phyloP scores from a whole-genome alignment of 2,888 invertebrate genomes.

The Nymphalis c-album region DNA sequence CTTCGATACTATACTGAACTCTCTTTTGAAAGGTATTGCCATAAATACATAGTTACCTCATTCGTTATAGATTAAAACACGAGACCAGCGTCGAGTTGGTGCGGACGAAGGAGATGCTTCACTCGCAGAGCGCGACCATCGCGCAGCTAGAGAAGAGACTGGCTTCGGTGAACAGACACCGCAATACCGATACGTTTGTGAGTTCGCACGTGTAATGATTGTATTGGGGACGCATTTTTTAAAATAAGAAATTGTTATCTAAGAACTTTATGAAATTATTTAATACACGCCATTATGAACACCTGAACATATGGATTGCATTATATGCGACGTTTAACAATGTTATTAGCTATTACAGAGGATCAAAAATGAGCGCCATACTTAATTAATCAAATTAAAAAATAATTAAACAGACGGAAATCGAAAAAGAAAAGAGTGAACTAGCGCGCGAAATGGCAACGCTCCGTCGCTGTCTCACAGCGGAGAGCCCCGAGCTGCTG shows the following conservation, averaged over 20 bases:
- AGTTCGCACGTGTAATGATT: not conserved
- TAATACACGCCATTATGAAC: too few relatives aligned
- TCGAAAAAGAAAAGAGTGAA: conserved; percentile 44
- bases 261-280: too few relatives aligned
- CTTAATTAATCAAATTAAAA: not conserved
- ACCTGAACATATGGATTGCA: too few relatives aligned
- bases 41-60: conserved; percentile 44
- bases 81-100: conserved; percentile 64
- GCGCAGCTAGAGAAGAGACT: conserved; percentile 73
- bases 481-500: conserved; percentile 49
- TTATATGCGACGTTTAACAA: too few relatives aligned
- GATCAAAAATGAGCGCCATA: not conserved
- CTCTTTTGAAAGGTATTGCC: not conserved
- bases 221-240: too few relatives aligned
- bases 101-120: conserved; percentile 59
- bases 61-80: conserved; percentile 61
- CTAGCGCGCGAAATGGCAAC: conserved; percentile 33
- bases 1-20: too few relatives aligned
- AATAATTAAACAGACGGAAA: conserved; percentile 28
- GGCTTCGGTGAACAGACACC: conserved; percentile 41
- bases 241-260: too few relatives aligned
- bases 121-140: conserved; percentile 67
- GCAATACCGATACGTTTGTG: conserved; percentile 20
- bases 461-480: conserved; percentile 45
- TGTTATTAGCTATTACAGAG: not conserved